Evolutionary conservation across 2,797 vertebrate species (phyloP).

Genomic region (Silurus aristotelis): DNA sequence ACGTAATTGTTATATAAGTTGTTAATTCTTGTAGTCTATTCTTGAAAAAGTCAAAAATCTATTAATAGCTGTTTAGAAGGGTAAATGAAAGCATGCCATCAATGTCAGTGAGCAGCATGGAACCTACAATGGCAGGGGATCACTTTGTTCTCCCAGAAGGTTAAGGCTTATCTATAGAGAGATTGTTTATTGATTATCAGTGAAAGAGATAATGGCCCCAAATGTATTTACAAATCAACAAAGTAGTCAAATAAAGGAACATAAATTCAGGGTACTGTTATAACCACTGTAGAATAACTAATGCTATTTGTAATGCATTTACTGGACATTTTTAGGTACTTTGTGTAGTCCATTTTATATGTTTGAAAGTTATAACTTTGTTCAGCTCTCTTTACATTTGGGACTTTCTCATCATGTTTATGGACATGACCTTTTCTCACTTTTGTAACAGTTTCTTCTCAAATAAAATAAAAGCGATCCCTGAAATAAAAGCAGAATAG

Average conservation of each 20-base stretch:
- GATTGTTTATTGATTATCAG: background rate
- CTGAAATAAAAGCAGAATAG: background rate
- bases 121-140: background rate
- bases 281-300: too few relatives aligned
- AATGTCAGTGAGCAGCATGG: background rate
- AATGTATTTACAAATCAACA: background rate
- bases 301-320: too few relatives aligned
- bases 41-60: background rate
- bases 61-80: background rate
- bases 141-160: background rate
- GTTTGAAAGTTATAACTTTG: too few relatives aligned
- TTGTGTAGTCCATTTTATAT: too few relatives aligned
- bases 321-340: too few relatives aligned
- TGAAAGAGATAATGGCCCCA: background rate
- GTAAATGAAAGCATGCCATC: background rate
- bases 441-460: too few relatives aligned
- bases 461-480: too few relatives aligned
- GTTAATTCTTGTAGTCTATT: background rate
- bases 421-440: too few relatives aligned
- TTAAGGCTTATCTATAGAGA: background rate
- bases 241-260: too few relatives aligned
- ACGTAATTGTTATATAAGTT: background rate
- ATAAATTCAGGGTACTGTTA: too few relatives aligned
- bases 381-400: too few relatives aligned
- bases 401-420: too few relatives aligned